A percentile compares a stretch with the other conserved stretches of the same genome.
Evolutionary conservation across 2,797 vertebrate species (phyloP).

Genomic region (Otolemur crassicaudatus): DNA sequence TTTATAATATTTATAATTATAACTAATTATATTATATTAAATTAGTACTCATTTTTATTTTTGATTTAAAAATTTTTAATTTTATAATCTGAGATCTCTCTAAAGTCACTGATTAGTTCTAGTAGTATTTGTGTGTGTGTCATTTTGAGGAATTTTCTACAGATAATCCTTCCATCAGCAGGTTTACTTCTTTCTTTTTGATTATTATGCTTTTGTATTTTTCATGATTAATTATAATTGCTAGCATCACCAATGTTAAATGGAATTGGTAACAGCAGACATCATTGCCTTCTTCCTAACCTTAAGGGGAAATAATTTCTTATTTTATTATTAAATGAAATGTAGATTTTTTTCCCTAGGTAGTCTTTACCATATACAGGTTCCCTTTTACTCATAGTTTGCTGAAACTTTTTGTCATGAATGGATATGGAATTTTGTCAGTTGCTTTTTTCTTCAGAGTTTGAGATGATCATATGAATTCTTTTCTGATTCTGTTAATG

Average conservation of each 20-base stretch:
- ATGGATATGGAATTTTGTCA: background rate
- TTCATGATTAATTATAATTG: background rate
- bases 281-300: background rate
- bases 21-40: too few species aligned
- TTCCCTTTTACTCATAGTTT: background rate
- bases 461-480: background rate
- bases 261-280: background rate
- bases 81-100: background rate
- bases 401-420: background rate
- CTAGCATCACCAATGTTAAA: background rate
- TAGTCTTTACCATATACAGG: background rate
- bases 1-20: too few species aligned
- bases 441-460: background rate
- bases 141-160: background rate
- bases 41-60: background rate
- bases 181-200: background rate
- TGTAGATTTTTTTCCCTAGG: background rate
- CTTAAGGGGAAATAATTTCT: background rate
- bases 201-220: background rate
- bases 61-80: constrained; percentile 24
- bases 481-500: constrained; percentile 12
- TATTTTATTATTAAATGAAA: background rate
- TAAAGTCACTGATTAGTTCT: background rate
- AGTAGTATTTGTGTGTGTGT: background rate
- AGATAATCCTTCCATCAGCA: background rate